Evolutionary conservation across 1,140 invertebrate species (phyloP).

Genomic region (Stegodyphus mimosarum): DNA sequence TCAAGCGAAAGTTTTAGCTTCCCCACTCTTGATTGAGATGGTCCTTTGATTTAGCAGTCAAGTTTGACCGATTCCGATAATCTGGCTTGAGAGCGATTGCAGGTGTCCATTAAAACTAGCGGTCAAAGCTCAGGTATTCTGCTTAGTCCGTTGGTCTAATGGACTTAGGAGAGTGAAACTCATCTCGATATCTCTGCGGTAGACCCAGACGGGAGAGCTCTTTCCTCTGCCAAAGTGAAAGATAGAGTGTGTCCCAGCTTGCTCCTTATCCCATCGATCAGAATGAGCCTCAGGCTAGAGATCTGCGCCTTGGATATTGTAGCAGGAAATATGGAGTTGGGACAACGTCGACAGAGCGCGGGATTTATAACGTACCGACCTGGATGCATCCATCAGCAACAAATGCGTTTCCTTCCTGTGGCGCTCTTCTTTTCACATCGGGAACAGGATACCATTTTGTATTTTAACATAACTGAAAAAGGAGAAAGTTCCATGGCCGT

Average conservation of each 20-base stretch:
- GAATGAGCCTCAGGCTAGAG: constrained; percentile 29
- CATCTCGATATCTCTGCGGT: constrained; percentile 11
- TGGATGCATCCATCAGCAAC: constrained; percentile 42
- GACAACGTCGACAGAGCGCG: constrained; percentile 44
- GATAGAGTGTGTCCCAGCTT: constrained; percentile 48
- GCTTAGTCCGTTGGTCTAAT: constrained; percentile 44
- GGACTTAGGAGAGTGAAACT: constrained; percentile 42
- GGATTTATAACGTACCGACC: constrained; percentile 44
- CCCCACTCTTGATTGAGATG: constrained; percentile 1
- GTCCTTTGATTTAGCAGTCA: constrained; percentile 52
- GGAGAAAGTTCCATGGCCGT: neutral
- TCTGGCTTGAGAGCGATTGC: constrained; percentile 45
- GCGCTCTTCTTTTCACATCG: constrained; percentile 19
- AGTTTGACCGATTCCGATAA: constrained; percentile 39
- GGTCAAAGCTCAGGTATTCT: constrained; percentile 34
- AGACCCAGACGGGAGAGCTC: constrained; percentile 5
- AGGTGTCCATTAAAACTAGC: constrained; percentile 48
- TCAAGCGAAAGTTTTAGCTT: constrained; percentile 25
- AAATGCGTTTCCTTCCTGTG: constrained; percentile 44
- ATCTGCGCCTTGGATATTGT: constrained; percentile 30
- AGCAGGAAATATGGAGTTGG: constrained; percentile 57
- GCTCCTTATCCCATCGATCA: constrained; percentile 44
- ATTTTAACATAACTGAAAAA: constrained; percentile 12
- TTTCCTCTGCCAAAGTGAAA: constrained; percentile 53
- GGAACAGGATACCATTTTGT: neutral